Evolutionary conservation across 2,888 invertebrate species (phyloP).

Genomic region (Platypus cylindrus): DNA sequence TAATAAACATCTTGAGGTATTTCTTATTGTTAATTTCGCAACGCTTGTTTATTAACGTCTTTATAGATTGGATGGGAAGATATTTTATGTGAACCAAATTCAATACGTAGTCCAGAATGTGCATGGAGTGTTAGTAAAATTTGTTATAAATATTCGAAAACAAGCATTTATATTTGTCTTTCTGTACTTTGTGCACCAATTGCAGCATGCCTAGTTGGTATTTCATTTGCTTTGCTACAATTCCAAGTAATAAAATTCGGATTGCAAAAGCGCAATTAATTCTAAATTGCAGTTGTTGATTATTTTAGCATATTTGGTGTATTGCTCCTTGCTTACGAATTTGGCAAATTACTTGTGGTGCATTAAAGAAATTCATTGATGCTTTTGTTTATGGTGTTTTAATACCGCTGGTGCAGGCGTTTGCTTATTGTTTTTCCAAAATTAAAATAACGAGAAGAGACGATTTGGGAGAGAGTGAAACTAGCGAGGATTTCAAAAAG

Average conservation of each 20-base stretch:
- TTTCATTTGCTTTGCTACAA: conserved; percentile 55
- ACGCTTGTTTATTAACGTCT: conserved; percentile 2
- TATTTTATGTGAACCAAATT: conserved; percentile 58
- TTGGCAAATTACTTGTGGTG: conserved; percentile 53
- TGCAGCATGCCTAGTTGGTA: conserved; percentile 51
- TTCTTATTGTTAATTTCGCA: conserved; percentile 1
- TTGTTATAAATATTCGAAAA: conserved; percentile 51
- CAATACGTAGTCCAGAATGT: conserved; percentile 55
- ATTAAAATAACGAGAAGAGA: conserved; percentile 44
- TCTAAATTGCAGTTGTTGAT: neutral
- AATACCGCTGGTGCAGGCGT: conserved; percentile 48
- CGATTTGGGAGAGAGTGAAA: too few species aligned
- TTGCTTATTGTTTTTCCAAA: conserved; percentile 49
- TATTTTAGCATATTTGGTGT: conserved; percentile 63
- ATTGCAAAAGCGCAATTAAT: neutral
- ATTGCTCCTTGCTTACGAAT: conserved; percentile 52
- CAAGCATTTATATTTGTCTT: conserved; percentile 56
- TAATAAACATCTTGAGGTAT: conserved; percentile 58
- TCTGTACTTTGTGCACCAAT: conserved; percentile 56
- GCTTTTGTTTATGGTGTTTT: conserved; percentile 47
- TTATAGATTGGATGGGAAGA: conserved; percentile 56
- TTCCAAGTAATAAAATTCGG: conserved; percentile 43
- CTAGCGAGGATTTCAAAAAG: conserved; percentile 36
- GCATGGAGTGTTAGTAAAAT: conserved; percentile 54
- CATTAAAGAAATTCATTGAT: conserved; percentile 43